Evolutionary conservation across 2,888 invertebrate species (phyloP).

Genomic region (Spilosoma lubricipeda): DNA sequence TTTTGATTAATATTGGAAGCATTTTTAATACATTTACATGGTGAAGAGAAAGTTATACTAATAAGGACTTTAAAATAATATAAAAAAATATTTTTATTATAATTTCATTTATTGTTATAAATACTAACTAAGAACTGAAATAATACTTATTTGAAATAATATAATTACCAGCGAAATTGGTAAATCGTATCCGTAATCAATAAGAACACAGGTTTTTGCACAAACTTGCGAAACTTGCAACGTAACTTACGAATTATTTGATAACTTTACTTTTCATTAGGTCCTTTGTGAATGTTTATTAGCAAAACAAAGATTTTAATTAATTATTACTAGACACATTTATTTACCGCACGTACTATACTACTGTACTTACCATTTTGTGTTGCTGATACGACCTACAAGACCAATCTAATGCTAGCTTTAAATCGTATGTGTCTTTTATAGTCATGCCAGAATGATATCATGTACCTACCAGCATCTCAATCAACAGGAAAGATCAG

Average conservation of each 20-base stretch:
- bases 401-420: slow-evolving; percentile 50
- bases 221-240: not conserved
- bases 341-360: not conserved
- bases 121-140: no score
- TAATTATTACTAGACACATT: not conserved
- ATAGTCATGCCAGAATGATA: slow-evolving; percentile 50
- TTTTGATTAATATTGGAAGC: no score
- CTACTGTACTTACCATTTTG: slow-evolving; percentile 60
- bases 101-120: not conserved
- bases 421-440: slow-evolving; percentile 47
- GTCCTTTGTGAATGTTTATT: not conserved
- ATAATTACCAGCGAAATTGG: not conserved
- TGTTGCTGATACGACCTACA: slow-evolving; percentile 51
- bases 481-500: slow-evolving; percentile 18
- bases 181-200: not conserved
- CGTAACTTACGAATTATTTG: not conserved
- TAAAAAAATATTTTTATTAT: not conserved
- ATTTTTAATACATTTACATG: not conserved
- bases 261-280: not conserved
- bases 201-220: not conserved
- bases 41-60: not conserved
- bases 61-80: not conserved
- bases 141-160: not conserved
- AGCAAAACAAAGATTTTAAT: not conserved
- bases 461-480: slow-evolving; percentile 38